Percentiles rank a stretch among this genome's conserved stretches.
phyloP scores from a whole-genome alignment of 2,797 vertebrate species.

The Bradypodion ventrale region DNA sequence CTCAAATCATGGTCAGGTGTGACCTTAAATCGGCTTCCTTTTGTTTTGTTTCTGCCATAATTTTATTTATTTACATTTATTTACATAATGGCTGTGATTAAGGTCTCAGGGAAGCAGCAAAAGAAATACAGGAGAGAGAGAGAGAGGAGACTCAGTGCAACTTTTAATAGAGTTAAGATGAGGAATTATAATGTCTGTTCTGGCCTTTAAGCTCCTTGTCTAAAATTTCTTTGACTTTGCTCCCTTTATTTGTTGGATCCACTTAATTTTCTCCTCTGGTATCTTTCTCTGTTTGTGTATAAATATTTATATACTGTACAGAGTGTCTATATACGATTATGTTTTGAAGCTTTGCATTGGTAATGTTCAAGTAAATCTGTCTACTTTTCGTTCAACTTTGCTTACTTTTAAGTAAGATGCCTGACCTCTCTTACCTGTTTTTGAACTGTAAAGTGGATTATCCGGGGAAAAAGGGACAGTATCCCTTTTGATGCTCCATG shows the following conservation, averaged over 20 bases:
- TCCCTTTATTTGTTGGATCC: conserved; percentile 51
- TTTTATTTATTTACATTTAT: too few species aligned
- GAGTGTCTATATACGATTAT: conserved; percentile 40
- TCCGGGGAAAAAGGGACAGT: conserved; percentile 71
- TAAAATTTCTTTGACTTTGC: conserved; percentile 42
- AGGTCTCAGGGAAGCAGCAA: background rate
- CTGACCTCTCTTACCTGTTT: background rate
- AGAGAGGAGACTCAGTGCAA: too few species aligned
- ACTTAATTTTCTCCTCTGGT: background rate
- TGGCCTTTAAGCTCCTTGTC: background rate
- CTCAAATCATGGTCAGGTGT: background rate
- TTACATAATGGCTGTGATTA: background rate
- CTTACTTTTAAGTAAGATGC: conserved; percentile 52
- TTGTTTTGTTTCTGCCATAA: background rate
- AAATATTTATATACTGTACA: background rate
- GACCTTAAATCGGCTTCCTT: too few species aligned
- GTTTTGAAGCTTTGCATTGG: conserved; percentile 66
- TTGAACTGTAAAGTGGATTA: conserved; percentile 63
- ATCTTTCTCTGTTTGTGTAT: conserved; percentile 49
- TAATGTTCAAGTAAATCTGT: conserved; percentile 49
- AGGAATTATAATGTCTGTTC: background rate
- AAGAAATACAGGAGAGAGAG: background rate
- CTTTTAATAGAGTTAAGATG: background rate
- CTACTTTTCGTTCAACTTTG: conserved; percentile 43
- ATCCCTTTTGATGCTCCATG: conserved; percentile 69